Base-by-base conservation (phyloP, 2,888 invertebrate genomes). In the Phasia obesa region DNA sequence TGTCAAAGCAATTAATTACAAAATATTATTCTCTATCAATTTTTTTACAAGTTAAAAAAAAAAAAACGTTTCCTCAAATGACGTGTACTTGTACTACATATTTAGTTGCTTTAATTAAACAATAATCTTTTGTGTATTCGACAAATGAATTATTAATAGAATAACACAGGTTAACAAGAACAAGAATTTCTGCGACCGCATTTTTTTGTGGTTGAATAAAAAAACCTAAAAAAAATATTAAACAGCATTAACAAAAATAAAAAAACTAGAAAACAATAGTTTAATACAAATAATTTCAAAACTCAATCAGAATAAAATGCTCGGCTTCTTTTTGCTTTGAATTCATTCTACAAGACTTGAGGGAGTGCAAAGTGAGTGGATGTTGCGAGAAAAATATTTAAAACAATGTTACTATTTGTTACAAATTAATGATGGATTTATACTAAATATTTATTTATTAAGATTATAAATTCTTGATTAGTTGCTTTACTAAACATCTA, bases 81-180 rank as follows among this genome's bases (percentile, higher is more conserved):
- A 47, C 89, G 90, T 89, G 89, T 89, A 84, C 49, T 38, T 69
- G 35, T 35, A 35, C 35, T 35, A 35, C 11, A 11, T 35, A 35
- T 11, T 35, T 35, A 35, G 35, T 35, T 9, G 35, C 3, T 35
- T 11, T 35, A 11, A 3, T 11, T 35, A 35, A 35, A 35, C 38
- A 42, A 2, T n/a, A 42, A 42, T 42, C 38, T 42, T 42, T 17
- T 1, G 38, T 53, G 13, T 27, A 13, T 17, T 69, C 27, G 31
- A 27, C 49, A 60, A 62, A 62, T 51, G 19, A 23, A 9, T 73
- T 42, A 21, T 60, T 23, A 21, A 49, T 59, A 31, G 38, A 42
- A 42, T 27, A 42, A n/a, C 5, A 2, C 15, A 13, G 15, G 13
- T 42, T 42, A 2, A 59, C 21, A 57, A 59, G 11, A 17, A 75